Base-by-base conservation (phyloP, 2,797 vertebrate genomes). In the Rhinella marina region DNA sequence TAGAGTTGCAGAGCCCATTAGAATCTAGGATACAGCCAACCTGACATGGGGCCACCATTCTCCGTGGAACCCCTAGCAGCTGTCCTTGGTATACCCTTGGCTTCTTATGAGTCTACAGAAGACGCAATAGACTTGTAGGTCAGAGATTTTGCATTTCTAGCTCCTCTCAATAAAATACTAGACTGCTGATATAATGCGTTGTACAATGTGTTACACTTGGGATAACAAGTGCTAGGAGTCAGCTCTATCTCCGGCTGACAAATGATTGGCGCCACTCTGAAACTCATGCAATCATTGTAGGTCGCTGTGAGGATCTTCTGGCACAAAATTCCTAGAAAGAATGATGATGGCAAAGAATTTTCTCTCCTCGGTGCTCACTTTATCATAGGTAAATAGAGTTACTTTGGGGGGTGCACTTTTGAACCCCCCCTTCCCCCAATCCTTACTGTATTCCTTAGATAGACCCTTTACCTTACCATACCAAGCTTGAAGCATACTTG, bases 151-250 rank as follows among this genome's bases (percentile, higher is more conserved):
- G 54, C 54, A 13, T 56, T 56, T 56, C 13, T 56, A 56, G 54
- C 14, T 14, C 54, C 54, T 3, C 54, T 56, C 41, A 41, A 41
- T 41, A 41, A 41, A 41, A 41, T 56, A 12, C 54, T 62, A 68
- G 48, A 27, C 25, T 50, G 48, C 29, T 81, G 14, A 83, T 83
- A 54, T 68, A 68, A 56, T 29, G 64, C 21, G 25, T 21, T 7
- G 80, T 27, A 86, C 85, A 86, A 86, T 25, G 79, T 4, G 48
- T 16, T 32, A 41, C 32, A 23, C 76, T 64, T n/a, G 85, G 85
- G 73, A 85, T 62, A 48, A 62, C 62, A 59, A 59, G 72, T 25
- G 48, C 32, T 77, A 1, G 8, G 23, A 48, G 50, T 79, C 61
- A 32, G 59, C 59, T 50, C 13, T 41, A 56, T 86, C 84, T 56